Conservation (phyloP, 2,797 vertebrate genomes). For the Coendou prehensilis region DNA sequence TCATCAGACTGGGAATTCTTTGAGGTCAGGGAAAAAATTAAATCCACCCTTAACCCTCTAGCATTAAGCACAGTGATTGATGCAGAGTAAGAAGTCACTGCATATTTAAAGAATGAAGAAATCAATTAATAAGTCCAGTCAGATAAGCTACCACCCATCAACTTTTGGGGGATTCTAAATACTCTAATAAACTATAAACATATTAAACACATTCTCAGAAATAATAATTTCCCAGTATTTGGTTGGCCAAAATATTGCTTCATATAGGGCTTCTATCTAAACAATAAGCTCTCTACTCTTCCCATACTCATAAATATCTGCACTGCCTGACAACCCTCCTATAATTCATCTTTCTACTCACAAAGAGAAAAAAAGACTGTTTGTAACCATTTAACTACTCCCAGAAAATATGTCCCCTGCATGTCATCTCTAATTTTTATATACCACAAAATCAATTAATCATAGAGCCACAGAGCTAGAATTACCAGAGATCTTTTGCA, state of each 20-base stretch:
- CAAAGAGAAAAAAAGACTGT: slow-evolving; percentile 10
- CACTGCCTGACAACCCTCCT: background rate
- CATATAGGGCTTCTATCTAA: background rate
- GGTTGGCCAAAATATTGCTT: slow-evolving; percentile 43
- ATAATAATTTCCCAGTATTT: slow-evolving; percentile 5
- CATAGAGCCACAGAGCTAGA: slow-evolving; percentile 18
- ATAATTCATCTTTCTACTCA: background rate
- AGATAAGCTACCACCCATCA: background rate
- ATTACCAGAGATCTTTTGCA: slow-evolving; percentile 41
- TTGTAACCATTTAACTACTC: background rate
- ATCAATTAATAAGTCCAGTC: background rate
- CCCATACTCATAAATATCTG: background rate
- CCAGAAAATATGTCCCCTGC: background rate
- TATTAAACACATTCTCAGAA: slow-evolving; percentile 30
- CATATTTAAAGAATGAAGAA: slow-evolving; percentile 36
- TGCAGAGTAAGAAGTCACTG: background rate
- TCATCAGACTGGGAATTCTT: background rate
- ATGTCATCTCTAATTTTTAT: slow-evolving; percentile 51
- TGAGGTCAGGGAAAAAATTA: background rate
- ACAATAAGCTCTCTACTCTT: background rate
- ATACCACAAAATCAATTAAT: slow-evolving; percentile 53
- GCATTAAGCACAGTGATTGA: background rate
- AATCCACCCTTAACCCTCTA: slow-evolving; percentile 12
- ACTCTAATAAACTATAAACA: slow-evolving; percentile 37
- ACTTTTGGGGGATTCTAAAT: background rate